Evolutionary conservation across 1,140 invertebrate species (phyloP), one percentile per base, ranked within the genome.

Genomic region (Drosophila nasuta): DNA sequence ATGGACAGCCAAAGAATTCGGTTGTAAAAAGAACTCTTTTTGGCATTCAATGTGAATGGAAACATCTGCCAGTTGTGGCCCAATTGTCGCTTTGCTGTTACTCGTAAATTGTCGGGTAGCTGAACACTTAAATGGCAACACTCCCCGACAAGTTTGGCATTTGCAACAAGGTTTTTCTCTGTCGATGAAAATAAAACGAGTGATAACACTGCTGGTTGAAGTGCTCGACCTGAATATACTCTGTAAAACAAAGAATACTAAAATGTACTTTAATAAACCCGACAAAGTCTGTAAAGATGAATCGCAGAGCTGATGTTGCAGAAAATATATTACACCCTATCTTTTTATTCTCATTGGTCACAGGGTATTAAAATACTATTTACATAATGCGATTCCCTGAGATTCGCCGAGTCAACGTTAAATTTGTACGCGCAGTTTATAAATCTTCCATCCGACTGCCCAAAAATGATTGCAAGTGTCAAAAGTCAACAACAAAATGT

Each of bases 401-500:
- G 67, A 87, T 82, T 54, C 68, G 71, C 62, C 62, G 13, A 70
- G 60, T 68, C 82, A 77, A 62, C 79, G 63, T 25, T 62, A 68
- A 63, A 67, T 51, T 76, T 62, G 64, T 64, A 62, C 60, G 48
- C 15, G 60, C 48, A 38, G 51, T 65, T 20, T 66, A 87, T 88
- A 88, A 88, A 80, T 87, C 83, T 87, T 66, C 60, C 65, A 71
- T 79, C 45, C 73, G 72, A 54, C 72, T 76, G 74, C 82, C 77
- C 51, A 82, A 87, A 82, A 82, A 57, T 89, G 86, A 83, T 88
- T 69, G 78, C 85, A 88, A 90, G 86, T 88, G 85, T 88, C 86
- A 88, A 88, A 73, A 90, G 85, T 88, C 85, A 88, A 81, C 86
- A 83, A 69, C 75, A 79, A 88, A 88, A 88, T 88, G 85, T 90